phyloP scores from a whole-genome alignment of 1,140 invertebrate genomes.

The Propsilocerus akamusi region DNA sequence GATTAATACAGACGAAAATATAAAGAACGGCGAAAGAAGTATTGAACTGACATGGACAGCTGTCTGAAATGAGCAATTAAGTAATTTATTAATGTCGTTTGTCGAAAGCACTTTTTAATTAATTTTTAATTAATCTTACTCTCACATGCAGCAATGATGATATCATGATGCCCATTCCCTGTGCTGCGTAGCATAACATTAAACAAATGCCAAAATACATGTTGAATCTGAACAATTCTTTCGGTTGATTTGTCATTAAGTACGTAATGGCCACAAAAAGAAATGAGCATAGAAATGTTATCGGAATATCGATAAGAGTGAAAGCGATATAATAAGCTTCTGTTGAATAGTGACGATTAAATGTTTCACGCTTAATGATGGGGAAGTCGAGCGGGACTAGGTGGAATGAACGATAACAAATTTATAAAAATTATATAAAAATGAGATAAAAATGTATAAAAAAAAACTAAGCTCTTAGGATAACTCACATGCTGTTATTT shows the following conservation, averaged over 20 bases:
- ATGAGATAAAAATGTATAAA: too few species aligned
- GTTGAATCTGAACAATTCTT: conserved; percentile 43
- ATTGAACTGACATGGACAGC: too few species aligned
- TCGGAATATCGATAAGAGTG: conserved; percentile 63
- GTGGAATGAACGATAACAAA: conserved; percentile 18
- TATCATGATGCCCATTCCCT: conserved; percentile 66
- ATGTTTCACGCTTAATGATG: conserved; percentile 67
- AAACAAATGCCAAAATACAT: conserved; percentile 52
- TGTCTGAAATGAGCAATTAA: too few species aligned
- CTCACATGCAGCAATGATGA: conserved; percentile 70
- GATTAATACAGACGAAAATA: conserved; percentile 86
- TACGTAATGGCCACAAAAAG: conserved; percentile 70
- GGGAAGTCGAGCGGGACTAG: conserved; percentile 74
- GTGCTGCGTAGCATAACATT: conserved; percentile 62
- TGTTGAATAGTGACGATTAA: conserved; percentile 89
- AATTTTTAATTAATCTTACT: conserved; percentile 50
- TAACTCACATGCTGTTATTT: too few species aligned
- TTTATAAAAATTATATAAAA: too few species aligned
- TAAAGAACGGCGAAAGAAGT: conserved; percentile 70
- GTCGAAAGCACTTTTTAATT: too few species aligned
- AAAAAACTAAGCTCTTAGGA: too few species aligned
- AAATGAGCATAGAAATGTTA: conserved; percentile 62
- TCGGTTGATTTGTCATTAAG: conserved; percentile 63
- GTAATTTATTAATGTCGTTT: too few species aligned
- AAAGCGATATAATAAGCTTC: conserved; percentile 77